Base-by-base conservation (phyloP, 2,113 vertebrate genomes). In the Stomatorhinus ivindoensis region DNA sequence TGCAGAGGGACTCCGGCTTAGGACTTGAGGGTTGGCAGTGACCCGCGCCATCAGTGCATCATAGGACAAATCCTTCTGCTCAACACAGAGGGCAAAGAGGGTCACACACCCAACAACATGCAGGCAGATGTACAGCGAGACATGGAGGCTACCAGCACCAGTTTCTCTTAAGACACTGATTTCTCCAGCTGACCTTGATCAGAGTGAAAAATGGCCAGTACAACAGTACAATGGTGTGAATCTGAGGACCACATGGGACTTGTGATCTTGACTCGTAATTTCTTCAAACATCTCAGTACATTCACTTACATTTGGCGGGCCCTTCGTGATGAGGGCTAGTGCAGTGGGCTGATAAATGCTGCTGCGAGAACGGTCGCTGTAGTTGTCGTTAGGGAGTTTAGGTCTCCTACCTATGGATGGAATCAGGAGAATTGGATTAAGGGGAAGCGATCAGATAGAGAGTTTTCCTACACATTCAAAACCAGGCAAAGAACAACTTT, bases 271-370 rank as follows among this genome's bases (percentile, higher is more conserved):
- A 48, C 24, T 48, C 24, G 48, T 44, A 65, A 27, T 13, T 11
- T 27, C 9, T 69, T 69, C 27, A 69, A 31, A 69, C 27, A 69
- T 69, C n/a, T 11, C 61, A 4, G 35, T 35, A 39, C 39, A 42
- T 80, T 1, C 11, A 89, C 93, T 94, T 88, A 94, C 93, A 92
- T 96, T 97, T 90, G 96, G 95, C 90, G 95, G 91, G 55, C 93
- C 95, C 91, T 97, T 97, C 89, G 96, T 96, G 93, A 99, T 97
- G 90, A 98, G 91, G 44, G 98, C 96, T 94, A 99, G 94, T 95
- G 98, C 98, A 0, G 98, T 99, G 90, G 98, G 97, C 94, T 99
- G 98, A 94, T 98, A 98, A 76, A 99, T 96, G 0, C 95, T 94
- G 73, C 96, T 96, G 82, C 97, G 95, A 86, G 97, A 91, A 73